A percentile compares a stretch with the other conserved stretches of the same genome.
Conservation (phyloP, 2,113 vertebrate genomes). For the Osmerus mordax region DNA sequence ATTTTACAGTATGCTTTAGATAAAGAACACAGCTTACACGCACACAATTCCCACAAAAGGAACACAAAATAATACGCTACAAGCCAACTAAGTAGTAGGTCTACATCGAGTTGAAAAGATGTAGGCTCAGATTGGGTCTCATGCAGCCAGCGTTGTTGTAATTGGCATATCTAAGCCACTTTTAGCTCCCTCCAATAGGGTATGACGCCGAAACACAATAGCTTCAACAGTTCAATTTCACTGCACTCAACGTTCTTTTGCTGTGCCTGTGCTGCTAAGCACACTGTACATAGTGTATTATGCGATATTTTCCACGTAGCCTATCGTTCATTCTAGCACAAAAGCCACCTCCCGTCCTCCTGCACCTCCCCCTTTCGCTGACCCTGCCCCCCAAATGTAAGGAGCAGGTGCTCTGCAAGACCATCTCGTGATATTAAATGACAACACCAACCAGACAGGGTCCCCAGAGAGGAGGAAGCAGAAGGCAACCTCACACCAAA, state of each 20-base stretch:
- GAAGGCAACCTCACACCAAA: constrained; percentile 5
- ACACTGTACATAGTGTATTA: neutral
- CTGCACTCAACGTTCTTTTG: constrained; percentile 31
- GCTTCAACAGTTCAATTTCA: constrained; percentile 10
- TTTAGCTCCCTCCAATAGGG: constrained; percentile 30
- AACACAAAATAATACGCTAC: neutral
- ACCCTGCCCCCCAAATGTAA: constrained; percentile 27
- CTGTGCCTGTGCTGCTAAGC: constrained; percentile 9
- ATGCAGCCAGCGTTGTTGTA: constrained; percentile 24
- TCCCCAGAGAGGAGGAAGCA: constrained; percentile 41
- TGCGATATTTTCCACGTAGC: neutral
- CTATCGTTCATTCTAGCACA: constrained; percentile 8
- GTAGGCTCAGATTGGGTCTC: neutral
- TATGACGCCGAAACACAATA: constrained; percentile 14
- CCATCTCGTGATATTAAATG: constrained; percentile 46
- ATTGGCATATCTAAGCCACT: constrained; percentile 51
- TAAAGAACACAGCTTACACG: too few species aligned
- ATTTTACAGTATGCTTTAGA: too few species aligned
- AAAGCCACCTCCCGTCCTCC: neutral
- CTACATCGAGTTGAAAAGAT: neutral
- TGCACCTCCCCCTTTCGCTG: neutral
- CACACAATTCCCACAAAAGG: too few species aligned
- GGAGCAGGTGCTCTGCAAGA: constrained; percentile 61
- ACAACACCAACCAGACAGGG: constrained; percentile 30
- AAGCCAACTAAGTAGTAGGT: neutral